Base-by-base conservation (phyloP, 2,888 invertebrate genomes). In the Zele albiditarsus region DNA sequence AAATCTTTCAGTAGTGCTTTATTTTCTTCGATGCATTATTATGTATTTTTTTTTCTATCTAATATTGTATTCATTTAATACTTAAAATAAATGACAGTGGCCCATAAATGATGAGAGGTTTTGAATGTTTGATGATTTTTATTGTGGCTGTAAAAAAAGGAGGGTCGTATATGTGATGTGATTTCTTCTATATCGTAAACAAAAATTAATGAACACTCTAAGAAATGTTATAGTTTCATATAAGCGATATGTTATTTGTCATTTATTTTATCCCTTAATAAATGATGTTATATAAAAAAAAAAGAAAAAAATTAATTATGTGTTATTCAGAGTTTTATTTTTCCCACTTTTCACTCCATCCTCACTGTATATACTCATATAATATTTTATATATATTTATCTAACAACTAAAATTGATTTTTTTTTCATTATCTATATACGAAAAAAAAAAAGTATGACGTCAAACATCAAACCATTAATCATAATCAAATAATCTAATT, bases 201-300 rank as follows among this genome's bases (percentile, higher is more conserved):
- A 82, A 87, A 78, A 84, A 81, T 81, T 84, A 86, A 88, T 87
- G 86, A 89, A 88, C 87, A 88, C 86, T 86, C 83, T 89, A 89
- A 89, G 85, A 88, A 88, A 88, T 89, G 88, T 89, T 89, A 88
- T 88, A 89, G 88, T 89, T 89, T 89, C 88, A 85, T 89, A 88
- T 88, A 89, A 88, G 88, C 87, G 86, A 89, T 89, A 89, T 88
- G 88, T 89, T 89, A 89, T 88, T 89, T 88, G 86, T 89, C 89
- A 89, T 89, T 89, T 88, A 89, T 89, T 89, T 89, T 88, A 88
- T 86, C 86, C 86, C 87, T 86, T 86, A 89, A 89, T 89, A 89
- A 89, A 89, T 88, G 87, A 89, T 88, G 89, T 89, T 89, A 89
- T 88, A 88, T 88, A 88, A 86, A 88, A 86, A 82, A 83, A 82